These are phyloP conservation scores for Asteroscopus sphinx DNA, from an alignment of 2,888 invertebrate genomes.

Conservation along the genomic window DNA sequence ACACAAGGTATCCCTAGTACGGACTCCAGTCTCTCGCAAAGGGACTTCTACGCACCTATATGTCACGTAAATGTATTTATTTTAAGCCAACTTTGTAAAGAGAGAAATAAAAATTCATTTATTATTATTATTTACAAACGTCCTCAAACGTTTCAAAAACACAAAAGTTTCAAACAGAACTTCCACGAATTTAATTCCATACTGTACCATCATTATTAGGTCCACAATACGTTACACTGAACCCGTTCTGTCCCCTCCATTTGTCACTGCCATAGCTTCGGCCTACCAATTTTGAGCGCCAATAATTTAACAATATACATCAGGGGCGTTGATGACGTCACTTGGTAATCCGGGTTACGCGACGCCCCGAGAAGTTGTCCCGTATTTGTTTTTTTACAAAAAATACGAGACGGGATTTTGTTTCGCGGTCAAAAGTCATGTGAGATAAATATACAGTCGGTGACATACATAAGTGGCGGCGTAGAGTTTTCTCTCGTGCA, in stretches of 20 bases:
- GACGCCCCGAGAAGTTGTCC: constrained; percentile 23
- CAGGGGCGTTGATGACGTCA: constrained; percentile 44
- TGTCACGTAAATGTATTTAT: no score
- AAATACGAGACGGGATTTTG: constrained; percentile 8
- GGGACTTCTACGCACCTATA: no score
- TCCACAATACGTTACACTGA: constrained; percentile 36
- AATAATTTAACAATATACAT: constrained; percentile 57
- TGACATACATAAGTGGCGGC: no score
- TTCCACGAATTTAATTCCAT: constrained; percentile 21
- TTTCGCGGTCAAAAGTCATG: not conserved
- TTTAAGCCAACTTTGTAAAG: no score
- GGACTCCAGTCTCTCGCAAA: no score
- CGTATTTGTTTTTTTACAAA: constrained; percentile 29
- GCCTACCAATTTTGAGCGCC: constrained; percentile 62
- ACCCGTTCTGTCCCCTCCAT: constrained; percentile 43
- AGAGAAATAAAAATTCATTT: no score
- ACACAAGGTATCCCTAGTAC: no score
- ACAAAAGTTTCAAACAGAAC: not conserved
- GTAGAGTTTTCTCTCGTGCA: no score
- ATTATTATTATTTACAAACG: not conserved
- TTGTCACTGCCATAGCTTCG: constrained; percentile 54
- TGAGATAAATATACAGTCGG: no score
- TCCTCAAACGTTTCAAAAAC: constrained; percentile 11
- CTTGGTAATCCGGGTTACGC: constrained; percentile 26
- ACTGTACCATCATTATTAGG: constrained; percentile 39